Conservation (phyloP, 2,797 vertebrate species). For the Loris lydekkerianus region DNA sequence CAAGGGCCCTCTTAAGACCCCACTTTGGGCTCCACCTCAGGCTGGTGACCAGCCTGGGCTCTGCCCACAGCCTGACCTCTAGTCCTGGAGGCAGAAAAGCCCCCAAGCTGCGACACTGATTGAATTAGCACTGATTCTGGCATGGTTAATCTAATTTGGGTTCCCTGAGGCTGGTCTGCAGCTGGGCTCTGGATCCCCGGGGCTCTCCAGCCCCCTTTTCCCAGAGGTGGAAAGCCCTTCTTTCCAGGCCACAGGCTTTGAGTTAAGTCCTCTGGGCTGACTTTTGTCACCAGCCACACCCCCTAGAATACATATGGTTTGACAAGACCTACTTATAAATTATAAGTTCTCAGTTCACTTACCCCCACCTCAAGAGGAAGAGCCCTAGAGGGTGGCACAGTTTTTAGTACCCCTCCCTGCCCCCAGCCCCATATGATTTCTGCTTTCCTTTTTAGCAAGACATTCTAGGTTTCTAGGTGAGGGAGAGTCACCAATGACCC, state of each 20-base stretch:
- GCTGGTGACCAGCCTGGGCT: not conserved
- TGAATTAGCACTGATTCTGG: not conserved
- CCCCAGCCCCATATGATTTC: conserved; percentile 41
- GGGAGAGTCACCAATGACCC: not conserved
- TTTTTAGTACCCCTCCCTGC: conserved; percentile 15
- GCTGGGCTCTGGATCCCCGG: not conserved
- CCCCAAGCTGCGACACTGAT: not conserved
- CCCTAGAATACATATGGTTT: no score
- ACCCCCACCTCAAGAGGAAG: not conserved
- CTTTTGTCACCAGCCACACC: not conserved
- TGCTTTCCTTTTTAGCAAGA: conserved; percentile 69
- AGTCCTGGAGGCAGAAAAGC: conserved; percentile 47
- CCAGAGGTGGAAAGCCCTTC: not conserved
- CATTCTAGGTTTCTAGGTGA: conserved; percentile 61
- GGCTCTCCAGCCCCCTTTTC: not conserved
- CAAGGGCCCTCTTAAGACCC: not conserved
- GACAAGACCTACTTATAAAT: not conserved
- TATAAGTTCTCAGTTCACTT: no score
- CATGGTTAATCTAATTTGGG: not conserved
- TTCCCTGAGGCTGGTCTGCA: not conserved
- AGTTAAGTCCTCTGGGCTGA: not conserved
- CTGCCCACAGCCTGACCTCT: conserved; percentile 3
- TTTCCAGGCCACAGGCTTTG: not conserved
- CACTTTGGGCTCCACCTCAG: not conserved
- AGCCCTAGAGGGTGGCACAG: not conserved